Percentiles rank a stretch among this genome's conserved stretches.
These are phyloP conservation scores for Indri indri DNA, from an alignment of 2,113 vertebrate genomes.

Conservation along the genomic window DNA sequence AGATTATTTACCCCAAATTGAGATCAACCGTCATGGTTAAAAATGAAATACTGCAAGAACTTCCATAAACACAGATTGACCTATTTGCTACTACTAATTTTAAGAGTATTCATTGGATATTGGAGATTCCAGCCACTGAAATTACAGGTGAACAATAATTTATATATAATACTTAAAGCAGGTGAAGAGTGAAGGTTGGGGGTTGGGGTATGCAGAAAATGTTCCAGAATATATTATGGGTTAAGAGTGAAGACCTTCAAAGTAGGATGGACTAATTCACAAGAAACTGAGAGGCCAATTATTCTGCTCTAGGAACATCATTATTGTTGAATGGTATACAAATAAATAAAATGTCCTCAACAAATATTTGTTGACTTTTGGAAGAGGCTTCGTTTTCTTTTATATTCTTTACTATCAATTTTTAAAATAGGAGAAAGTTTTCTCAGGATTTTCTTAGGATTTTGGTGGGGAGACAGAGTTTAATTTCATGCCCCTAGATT, in stretches of 20 bases:
- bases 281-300: not conserved
- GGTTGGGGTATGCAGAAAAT: not conserved
- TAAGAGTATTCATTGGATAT: not conserved
- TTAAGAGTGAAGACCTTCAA: not conserved
- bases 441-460: not conserved
- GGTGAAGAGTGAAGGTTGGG: not conserved
- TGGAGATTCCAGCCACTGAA: not conserved
- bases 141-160: not conserved
- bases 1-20: not conserved
- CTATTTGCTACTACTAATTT: not conserved
- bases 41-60: not conserved
- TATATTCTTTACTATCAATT: not conserved
- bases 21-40: not conserved
- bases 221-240: not conserved
- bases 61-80: not conserved
- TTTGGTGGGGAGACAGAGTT: not conserved
- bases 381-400: not conserved
- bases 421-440: not conserved
- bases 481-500: not conserved
- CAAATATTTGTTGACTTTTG: not conserved
- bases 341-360: not conserved
- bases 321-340: not conserved
- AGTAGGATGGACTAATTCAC: not conserved
- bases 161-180: not conserved
- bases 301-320: not conserved